These are phyloP conservation scores for Hyles euphorbiae DNA, from an alignment of 1,140 invertebrate species.

Conservation along the genomic window DNA sequence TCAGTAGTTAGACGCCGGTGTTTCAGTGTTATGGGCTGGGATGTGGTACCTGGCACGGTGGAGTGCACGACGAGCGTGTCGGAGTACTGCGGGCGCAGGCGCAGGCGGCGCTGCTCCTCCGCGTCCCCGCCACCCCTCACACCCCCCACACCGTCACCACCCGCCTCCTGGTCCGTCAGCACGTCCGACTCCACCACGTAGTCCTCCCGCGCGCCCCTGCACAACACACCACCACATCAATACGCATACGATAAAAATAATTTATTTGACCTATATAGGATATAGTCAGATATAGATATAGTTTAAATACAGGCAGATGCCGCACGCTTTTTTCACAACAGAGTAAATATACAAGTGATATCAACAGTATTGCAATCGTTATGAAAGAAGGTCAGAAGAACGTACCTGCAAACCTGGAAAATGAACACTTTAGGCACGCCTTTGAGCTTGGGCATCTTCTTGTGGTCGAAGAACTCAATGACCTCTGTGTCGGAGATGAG, in stretches of 20 bases:
- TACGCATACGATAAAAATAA: neutral
- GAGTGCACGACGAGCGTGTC: constrained; percentile 83
- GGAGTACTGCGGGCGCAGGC: constrained; percentile 62
- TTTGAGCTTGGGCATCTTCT: constrained; percentile 76
- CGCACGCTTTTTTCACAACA: too few species aligned
- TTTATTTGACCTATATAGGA: too few species aligned
- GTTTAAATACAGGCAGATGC: too few species aligned
- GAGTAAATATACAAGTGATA: too few species aligned
- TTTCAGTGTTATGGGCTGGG: too few species aligned
- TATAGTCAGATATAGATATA: too few species aligned
- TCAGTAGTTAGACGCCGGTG: too few species aligned
- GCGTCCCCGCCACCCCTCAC: constrained; percentile 7
- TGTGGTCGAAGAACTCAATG: constrained; percentile 78
- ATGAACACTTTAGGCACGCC: constrained; percentile 88
- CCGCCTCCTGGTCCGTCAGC: too few species aligned
- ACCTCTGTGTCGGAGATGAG: constrained; percentile 68
- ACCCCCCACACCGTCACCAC: too few species aligned
- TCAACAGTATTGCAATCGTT: too few species aligned
- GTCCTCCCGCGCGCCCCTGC: constrained; percentile 4
- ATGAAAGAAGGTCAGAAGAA: neutral
- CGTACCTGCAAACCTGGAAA: constrained; percentile 84
- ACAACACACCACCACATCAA: neutral
- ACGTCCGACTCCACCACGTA: neutral
- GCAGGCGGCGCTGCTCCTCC: constrained; percentile 16
- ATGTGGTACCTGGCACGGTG: constrained; percentile 74